Conservation (phyloP, 2,113 vertebrate species). For the Colistium nudipinnis region DNA sequence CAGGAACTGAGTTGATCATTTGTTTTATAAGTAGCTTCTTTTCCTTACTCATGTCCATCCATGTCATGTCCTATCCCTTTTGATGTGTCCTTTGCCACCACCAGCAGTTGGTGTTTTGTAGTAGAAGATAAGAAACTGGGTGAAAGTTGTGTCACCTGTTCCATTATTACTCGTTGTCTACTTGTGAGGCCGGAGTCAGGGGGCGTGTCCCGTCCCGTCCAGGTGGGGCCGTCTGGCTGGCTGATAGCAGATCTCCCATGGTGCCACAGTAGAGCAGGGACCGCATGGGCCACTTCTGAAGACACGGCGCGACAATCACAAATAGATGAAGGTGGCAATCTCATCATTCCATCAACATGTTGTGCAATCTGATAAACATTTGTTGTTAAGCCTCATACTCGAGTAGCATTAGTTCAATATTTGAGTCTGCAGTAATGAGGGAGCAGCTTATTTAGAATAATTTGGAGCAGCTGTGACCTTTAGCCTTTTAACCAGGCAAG, state of each 20-base stretch:
- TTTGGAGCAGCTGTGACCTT: background rate
- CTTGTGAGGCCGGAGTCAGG: slow-evolving; percentile 23
- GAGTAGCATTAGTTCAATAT: no score
- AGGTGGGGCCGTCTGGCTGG: slow-evolving; percentile 57
- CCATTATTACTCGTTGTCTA: slow-evolving; percentile 52
- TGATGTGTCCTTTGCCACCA: background rate
- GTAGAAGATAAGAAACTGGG: background rate
- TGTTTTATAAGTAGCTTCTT: background rate
- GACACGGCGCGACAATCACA: background rate
- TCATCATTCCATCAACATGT: background rate
- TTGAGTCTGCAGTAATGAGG: background rate
- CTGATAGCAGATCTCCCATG: slow-evolving; percentile 71
- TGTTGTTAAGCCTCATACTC: no score
- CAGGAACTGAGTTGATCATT: no score
- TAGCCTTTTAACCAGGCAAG: background rate
- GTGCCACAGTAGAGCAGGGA: slow-evolving; percentile 86
- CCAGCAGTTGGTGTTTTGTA: background rate
- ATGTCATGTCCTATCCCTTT: background rate
- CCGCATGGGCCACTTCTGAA: slow-evolving; percentile 91
- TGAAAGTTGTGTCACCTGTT: background rate
- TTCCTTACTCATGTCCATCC: background rate
- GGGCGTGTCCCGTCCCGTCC: slow-evolving; percentile 40
- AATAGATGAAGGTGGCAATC: background rate
- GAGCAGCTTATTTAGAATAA: background rate
- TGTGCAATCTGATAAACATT: background rate